Conservation (phyloP, 2,888 invertebrate genomes). For the Lacanobia wlatinum region DNA sequence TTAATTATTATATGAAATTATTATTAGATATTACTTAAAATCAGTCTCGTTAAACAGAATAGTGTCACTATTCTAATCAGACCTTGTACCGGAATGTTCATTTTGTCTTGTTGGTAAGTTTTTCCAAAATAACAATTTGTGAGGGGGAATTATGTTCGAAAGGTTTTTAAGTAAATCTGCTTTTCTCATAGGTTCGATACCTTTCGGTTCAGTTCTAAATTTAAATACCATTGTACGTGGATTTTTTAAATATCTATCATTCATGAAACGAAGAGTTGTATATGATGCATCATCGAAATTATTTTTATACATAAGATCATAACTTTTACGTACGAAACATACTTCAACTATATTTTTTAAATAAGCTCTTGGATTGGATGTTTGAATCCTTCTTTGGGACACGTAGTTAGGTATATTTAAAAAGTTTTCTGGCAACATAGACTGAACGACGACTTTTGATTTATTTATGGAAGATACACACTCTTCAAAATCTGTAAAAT, state of each 20-base stretch:
- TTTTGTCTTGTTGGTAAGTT: constrained; percentile 8
- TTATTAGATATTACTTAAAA: neutral
- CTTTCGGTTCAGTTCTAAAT: too few relatives aligned
- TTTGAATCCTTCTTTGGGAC: constrained; percentile 5
- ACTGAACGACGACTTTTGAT: constrained; percentile 1
- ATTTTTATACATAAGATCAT: neutral
- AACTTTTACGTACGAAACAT: neutral
- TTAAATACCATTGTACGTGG: too few relatives aligned
- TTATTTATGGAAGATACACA: constrained; percentile 10
- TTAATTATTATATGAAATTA: too few relatives aligned
- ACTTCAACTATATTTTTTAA: constrained; percentile 5
- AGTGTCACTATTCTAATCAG: neutral
- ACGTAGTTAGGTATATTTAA: neutral
- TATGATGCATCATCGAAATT: too few relatives aligned
- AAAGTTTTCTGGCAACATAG: constrained; percentile 4
- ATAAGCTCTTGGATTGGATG: constrained; percentile 6
- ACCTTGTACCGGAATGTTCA: neutral
- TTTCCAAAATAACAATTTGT: constrained; percentile 10
- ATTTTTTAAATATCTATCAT: too few relatives aligned
- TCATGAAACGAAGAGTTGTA: too few relatives aligned
- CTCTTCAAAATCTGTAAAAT: constrained; percentile 10
- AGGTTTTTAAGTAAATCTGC: too few relatives aligned
- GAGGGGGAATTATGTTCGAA: too few relatives aligned
- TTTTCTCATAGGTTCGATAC: too few relatives aligned
- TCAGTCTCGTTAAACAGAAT: neutral